phyloP scores from a whole-genome alignment of 1,140 invertebrate species.

The Bombus superbus region DNA sequence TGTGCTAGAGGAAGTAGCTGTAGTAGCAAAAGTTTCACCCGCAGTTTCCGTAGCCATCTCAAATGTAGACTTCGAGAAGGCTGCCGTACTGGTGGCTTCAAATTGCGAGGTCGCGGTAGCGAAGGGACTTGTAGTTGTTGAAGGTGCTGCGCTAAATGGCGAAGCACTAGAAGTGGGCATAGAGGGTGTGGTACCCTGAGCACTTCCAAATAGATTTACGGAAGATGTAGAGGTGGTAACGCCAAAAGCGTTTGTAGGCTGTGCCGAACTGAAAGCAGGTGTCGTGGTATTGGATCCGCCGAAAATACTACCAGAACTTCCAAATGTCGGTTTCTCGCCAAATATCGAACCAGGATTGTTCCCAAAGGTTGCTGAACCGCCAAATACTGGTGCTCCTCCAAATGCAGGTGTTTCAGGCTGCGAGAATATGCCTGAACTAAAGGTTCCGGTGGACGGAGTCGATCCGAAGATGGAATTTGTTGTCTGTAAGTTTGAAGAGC shows the following conservation, averaged over 20 bases:
- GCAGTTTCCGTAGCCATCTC: conserved; percentile 7
- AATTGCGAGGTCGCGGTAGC: conserved; percentile 52
- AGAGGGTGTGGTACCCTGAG: conserved; percentile 7
- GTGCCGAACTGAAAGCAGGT: conserved; percentile 62
- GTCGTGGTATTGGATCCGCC: conserved; percentile 47
- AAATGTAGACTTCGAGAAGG: conserved; percentile 50
- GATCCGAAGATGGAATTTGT: conserved; percentile 61
- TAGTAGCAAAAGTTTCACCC: conserved; percentile 38
- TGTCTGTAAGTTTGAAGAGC: conserved; percentile 46
- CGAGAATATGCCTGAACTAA: conserved; percentile 62
- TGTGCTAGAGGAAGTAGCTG: conserved; percentile 31
- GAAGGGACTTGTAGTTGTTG: conserved; percentile 56
- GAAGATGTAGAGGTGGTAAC: conserved; percentile 25
- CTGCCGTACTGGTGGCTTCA: conserved; percentile 27
- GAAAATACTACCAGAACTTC: conserved; percentile 59
- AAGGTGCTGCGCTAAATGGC: conserved; percentile 17
- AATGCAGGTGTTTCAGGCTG: conserved; percentile 68
- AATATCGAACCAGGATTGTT: conserved; percentile 61
- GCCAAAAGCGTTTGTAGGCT: conserved; percentile 47
- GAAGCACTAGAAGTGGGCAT: conserved; percentile 9
- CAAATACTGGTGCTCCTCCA: conserved; percentile 74
- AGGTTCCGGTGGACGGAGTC: conserved; percentile 34
- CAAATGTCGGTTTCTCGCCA: conserved; percentile 68
- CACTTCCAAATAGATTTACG: conserved; percentile 51
- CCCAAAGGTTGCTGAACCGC: conserved; percentile 42